Conservation (phyloP, 2,113 vertebrate genomes). For the Dipodomys ordii region DNA sequence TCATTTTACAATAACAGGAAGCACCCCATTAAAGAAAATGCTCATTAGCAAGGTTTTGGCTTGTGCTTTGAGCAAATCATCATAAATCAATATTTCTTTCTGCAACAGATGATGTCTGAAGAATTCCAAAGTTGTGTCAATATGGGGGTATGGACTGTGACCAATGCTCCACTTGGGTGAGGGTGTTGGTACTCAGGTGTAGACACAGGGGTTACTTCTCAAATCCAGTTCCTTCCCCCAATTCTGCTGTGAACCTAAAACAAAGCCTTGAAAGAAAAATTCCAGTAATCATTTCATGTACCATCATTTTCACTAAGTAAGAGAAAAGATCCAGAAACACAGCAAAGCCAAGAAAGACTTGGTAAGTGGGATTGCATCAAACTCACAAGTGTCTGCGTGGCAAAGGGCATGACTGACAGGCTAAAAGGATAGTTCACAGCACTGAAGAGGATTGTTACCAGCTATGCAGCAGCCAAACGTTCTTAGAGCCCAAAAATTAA, state of each 20-base stretch:
- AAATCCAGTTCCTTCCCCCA: neutral
- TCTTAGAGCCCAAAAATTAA: too few relatives aligned
- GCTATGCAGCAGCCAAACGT: too few relatives aligned
- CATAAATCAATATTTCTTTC: constrained; percentile 27
- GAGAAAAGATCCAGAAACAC: too few relatives aligned
- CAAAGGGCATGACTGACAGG: too few relatives aligned
- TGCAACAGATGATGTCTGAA: constrained; percentile 41
- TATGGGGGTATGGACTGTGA: neutral
- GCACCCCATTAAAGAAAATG: constrained; percentile 39
- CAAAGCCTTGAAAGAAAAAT: neutral
- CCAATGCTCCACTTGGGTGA: neutral
- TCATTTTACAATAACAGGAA: constrained; percentile 16
- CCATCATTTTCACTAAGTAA: constrained; percentile 31
- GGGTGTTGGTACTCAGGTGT: neutral
- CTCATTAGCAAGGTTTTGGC: neutral
- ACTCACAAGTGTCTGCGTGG: too few relatives aligned
- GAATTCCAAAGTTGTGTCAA: neutral
- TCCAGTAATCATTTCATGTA: neutral
- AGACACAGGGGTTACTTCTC: accelerated
- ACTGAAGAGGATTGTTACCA: too few relatives aligned
- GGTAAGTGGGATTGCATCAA: too few relatives aligned
- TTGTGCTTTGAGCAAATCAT: constrained; percentile 13
- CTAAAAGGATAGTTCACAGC: too few relatives aligned
- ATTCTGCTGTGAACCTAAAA: neutral
- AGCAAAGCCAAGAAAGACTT: too few relatives aligned